Evolutionary conservation across 2,797 vertebrate genomes (phyloP).

Genomic region (Necrosyrtes monachus): DNA sequence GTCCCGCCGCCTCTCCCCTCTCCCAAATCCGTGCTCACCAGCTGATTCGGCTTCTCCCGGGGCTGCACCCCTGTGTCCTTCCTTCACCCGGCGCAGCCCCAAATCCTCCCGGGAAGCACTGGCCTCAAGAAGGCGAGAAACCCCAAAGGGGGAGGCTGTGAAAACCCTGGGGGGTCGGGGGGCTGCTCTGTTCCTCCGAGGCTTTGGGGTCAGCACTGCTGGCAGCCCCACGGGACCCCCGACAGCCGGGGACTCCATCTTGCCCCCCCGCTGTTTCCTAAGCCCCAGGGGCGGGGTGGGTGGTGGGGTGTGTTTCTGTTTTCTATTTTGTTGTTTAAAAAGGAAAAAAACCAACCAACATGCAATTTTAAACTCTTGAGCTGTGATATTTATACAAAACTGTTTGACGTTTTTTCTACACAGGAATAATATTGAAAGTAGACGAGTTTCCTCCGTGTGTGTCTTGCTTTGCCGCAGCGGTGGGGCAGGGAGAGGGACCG

Average conservation of each 20-base stretch:
- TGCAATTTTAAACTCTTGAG: background rate
- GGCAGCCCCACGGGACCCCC: background rate
- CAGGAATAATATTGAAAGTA: background rate
- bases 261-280: background rate
- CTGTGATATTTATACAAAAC: background rate
- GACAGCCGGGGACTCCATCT: background rate
- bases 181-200: background rate
- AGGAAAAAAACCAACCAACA: background rate
- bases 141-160: background rate
- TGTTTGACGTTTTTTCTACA: background rate
- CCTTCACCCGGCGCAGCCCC: background rate
- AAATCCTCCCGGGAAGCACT: background rate
- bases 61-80: background rate
- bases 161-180: background rate
- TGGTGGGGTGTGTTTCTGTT: background rate
- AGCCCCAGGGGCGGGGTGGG: rapidly evolving
- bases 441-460: background rate
- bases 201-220: background rate
- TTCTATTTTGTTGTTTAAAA: background rate
- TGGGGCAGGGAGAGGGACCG: background rate
- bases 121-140: background rate
- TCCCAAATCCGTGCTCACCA: background rate
- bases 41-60: background rate
- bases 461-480: background rate
- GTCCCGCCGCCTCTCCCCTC: rapidly evolving